Conservation (phyloP, 2,113 vertebrate genomes). For the Brienomyrus brachyistius region DNA sequence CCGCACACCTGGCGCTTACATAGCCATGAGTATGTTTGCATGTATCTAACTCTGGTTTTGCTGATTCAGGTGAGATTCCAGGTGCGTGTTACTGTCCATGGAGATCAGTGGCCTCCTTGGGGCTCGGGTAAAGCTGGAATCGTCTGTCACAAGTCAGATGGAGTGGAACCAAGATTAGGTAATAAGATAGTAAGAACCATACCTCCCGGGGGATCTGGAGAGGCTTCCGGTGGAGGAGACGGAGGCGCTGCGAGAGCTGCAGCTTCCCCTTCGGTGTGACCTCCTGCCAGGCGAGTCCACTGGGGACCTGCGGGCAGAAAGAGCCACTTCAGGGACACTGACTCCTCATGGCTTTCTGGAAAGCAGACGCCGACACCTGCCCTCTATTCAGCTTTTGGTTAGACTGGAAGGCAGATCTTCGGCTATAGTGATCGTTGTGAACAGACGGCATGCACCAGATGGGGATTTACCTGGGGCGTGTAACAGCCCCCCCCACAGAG, state of each 20-base stretch:
- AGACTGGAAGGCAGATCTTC: not conserved
- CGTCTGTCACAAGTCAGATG: not conserved
- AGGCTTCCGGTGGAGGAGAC: constrained; percentile 75
- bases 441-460: not conserved
- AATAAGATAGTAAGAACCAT: constrained; percentile 26
- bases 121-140: not conserved
- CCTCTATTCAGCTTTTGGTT: no score
- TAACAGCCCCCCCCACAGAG: not conserved
- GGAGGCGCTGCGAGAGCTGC: constrained; percentile 80
- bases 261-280: constrained; percentile 78
- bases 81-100: not conserved
- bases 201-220: constrained; percentile 87
- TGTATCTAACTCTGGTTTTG: not conserved
- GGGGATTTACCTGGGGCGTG: constrained; percentile 1
- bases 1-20: not conserved
- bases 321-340: not conserved
- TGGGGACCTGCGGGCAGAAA: constrained; percentile 66
- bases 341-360: not conserved
- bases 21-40: not conserved
- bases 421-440: not conserved
- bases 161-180: no score
- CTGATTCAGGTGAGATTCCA: not conserved
- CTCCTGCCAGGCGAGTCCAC: constrained; percentile 72
- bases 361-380: not conserved
- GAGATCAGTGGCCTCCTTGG: not conserved